Conservation (phyloP, 2,797 vertebrate species). For the Etheostoma nigrum region DNA sequence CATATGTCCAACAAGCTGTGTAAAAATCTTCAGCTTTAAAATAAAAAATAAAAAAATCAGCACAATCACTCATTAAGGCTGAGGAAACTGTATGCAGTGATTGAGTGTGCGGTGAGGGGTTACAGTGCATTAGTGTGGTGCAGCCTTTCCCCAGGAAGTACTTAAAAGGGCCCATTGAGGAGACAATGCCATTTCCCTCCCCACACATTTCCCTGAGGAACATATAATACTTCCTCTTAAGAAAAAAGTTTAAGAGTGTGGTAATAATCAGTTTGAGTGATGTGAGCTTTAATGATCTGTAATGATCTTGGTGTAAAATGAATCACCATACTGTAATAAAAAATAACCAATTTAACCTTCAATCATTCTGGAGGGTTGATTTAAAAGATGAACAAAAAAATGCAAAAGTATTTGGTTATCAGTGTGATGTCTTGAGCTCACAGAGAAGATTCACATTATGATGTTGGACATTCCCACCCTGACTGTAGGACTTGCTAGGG, state of each 20-base stretch:
- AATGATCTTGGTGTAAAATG: not conserved
- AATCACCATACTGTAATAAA: not conserved
- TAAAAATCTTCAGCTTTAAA: slow-evolving; percentile 19
- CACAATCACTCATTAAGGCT: slow-evolving; percentile 41
- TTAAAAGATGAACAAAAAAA: not conserved
- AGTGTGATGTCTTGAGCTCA: slow-evolving; percentile 16
- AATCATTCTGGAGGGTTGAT: not conserved
- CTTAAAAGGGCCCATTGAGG: slow-evolving; percentile 77
- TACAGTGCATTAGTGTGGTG: slow-evolving; percentile 73
- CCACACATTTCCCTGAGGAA: slow-evolving; percentile 73
- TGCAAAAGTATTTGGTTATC: not conserved
- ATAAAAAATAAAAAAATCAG: slow-evolving; percentile 16
- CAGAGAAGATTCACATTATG: slow-evolving; percentile 35
- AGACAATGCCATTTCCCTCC: slow-evolving; percentile 78
- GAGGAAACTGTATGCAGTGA: slow-evolving; percentile 67
- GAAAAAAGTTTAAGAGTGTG: slow-evolving; percentile 53
- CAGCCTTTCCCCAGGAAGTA: slow-evolving; percentile 87
- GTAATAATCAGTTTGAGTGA: slow-evolving; percentile 60
- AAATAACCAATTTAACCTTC: not conserved
- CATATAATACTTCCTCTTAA: slow-evolving; percentile 74
- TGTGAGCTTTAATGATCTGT: slow-evolving; percentile 31
- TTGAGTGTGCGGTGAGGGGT: slow-evolving; percentile 66
- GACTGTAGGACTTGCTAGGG: slow-evolving; percentile 41
- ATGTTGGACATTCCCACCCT: slow-evolving; percentile 41
- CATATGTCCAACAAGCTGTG: slow-evolving; percentile 11